Evolutionary conservation across 30 jellyfish, hydroid and myxozoan species (phyloP).

Genomic region (Rhopilema esculentum): DNA sequence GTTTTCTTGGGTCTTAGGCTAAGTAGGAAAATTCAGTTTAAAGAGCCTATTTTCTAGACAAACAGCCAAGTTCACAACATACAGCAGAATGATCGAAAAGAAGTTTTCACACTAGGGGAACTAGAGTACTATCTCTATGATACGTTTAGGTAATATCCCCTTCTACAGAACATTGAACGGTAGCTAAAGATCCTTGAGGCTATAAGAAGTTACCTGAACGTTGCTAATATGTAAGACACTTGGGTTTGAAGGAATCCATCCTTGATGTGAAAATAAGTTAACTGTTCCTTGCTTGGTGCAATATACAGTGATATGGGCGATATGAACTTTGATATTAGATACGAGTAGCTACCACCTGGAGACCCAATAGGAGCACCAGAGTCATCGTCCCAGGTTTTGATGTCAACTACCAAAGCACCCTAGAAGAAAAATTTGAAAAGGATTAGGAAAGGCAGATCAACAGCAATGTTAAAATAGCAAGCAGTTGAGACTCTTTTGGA

Average conservation of each 20-base stretch:
- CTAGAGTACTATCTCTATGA: too few relatives aligned
- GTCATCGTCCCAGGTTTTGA: constrained; percentile 87
- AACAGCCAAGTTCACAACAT: too few relatives aligned
- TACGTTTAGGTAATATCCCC: too few relatives aligned
- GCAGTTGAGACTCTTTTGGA: too few relatives aligned
- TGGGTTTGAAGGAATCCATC: constrained; percentile 16
- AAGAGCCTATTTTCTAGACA: too few relatives aligned
- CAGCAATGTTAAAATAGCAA: too few relatives aligned
- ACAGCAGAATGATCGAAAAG: too few relatives aligned
- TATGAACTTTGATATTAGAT: constrained; percentile 22
- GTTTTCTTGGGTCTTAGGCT: too few relatives aligned
- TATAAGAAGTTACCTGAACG: constrained; percentile 11
- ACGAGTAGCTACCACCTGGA: constrained; percentile 4
- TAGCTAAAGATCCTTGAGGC: not conserved
- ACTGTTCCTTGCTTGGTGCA: constrained; percentile 37
- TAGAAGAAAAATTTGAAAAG: not conserved
- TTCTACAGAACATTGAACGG: too few relatives aligned
- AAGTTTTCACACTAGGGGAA: too few relatives aligned
- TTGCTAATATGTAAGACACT: not conserved
- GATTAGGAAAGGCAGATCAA: too few relatives aligned
- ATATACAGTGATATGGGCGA: constrained; percentile 19
- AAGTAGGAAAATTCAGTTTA: too few relatives aligned
- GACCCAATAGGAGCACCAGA: constrained; percentile 35
- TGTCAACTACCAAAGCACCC: constrained; percentile 79
- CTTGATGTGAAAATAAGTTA: not conserved